Conservation (phyloP, 1,140 invertebrate species). For the Maniola jurtina region DNA sequence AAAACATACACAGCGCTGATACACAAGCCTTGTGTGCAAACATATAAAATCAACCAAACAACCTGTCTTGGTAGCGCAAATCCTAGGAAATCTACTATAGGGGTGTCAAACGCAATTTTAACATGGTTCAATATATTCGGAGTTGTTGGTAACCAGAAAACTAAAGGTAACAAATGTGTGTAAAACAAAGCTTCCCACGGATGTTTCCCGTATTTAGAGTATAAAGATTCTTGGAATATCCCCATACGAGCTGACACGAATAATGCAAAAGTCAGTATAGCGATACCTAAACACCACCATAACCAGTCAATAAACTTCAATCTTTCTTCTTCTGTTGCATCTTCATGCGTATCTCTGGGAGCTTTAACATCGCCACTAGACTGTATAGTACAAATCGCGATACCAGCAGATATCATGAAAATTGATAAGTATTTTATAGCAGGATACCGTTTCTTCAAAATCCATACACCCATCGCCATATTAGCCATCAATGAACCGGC, state of each 20-base stretch:
- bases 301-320: slow-evolving; percentile 82
- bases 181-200: slow-evolving; percentile 97
- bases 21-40: slow-evolving; percentile 96
- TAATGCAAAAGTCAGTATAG: slow-evolving; percentile 91
- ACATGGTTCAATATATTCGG: slow-evolving; percentile 88
- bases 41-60: slow-evolving; percentile 90
- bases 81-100: slow-evolving; percentile 74
- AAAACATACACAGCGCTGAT: slow-evolving; percentile 96
- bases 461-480: slow-evolving; percentile 96
- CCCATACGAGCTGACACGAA: slow-evolving; percentile 97
- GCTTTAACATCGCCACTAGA: slow-evolving; percentile 86
- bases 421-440: slow-evolving; percentile 95
- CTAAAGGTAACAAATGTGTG: slow-evolving; percentile 94
- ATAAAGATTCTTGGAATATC: slow-evolving; percentile 96
- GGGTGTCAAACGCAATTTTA: slow-evolving; percentile 80
- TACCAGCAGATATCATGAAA: slow-evolving; percentile 94
- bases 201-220: slow-evolving; percentile 94
- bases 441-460: slow-evolving; percentile 92
- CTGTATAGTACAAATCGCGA: slow-evolving; percentile 94
- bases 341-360: slow-evolving; percentile 64
- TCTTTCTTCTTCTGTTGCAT: slow-evolving; percentile 73
- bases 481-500: slow-evolving; percentile 97
- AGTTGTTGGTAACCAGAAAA: slow-evolving; percentile 88
- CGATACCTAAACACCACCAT: slow-evolving; percentile 92
- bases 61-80: slow-evolving; percentile 86